Percentiles rank a stretch among this genome's conserved stretches.
Evolutionary conservation across 2,113 vertebrate species (phyloP).

Genomic region (Casuarius casuarius): DNA sequence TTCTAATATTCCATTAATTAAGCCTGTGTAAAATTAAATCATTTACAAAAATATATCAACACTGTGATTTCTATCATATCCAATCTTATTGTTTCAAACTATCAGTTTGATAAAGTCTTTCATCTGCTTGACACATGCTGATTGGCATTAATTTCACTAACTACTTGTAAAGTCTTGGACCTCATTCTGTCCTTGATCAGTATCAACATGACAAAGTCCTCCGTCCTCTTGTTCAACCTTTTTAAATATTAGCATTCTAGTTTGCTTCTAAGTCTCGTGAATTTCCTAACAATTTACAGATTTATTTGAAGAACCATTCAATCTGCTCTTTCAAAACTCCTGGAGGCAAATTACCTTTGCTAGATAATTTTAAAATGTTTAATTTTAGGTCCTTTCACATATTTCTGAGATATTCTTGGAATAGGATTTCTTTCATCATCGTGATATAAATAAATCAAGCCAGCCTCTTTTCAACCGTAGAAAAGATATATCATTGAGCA

Average conservation of each 20-base stretch:
- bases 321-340: background rate
- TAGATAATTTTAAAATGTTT: background rate
- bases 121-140: background rate
- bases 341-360: background rate
- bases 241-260: background rate
- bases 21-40: background rate
- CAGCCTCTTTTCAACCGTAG: background rate
- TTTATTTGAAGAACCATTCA: background rate
- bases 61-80: background rate
- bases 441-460: background rate
- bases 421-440: background rate
- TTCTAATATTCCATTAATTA: background rate
- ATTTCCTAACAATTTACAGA: background rate
- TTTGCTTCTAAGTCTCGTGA: background rate
- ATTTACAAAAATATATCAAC: background rate
- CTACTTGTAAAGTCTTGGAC: background rate
- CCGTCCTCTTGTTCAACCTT: background rate
- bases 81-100: background rate
- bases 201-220: background rate
- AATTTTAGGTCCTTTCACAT: background rate
- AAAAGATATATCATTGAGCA: background rate
- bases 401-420: background rate
- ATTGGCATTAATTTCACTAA: background rate
- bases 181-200: background rate
- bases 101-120: background rate